phyloP scores from a whole-genome alignment of 2,888 invertebrate species.

The Nemoura dubitans region DNA sequence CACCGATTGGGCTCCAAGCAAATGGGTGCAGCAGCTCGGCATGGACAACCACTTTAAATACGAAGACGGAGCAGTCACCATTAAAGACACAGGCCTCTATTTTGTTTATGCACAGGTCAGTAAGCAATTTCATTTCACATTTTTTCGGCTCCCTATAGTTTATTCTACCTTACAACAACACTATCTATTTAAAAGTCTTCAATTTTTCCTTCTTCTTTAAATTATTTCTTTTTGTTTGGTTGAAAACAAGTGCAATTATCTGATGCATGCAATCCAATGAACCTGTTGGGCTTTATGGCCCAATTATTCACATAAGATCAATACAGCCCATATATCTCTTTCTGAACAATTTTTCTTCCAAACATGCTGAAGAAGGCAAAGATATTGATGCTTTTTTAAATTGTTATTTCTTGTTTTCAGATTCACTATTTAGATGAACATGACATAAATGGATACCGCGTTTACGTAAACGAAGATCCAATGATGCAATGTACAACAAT shows the following conservation, averaged over 20 bases:
- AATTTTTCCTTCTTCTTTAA: too few relatives aligned
- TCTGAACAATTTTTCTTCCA: constrained; percentile 43
- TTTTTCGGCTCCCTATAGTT: too few relatives aligned
- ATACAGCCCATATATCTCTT: neutral
- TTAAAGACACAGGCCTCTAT: constrained; percentile 77
- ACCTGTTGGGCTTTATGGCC: too few relatives aligned
- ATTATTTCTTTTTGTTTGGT: too few relatives aligned
- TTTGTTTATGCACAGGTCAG: constrained; percentile 78
- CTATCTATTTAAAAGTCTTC: constrained; percentile 39
- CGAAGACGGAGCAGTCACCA: constrained; percentile 71
- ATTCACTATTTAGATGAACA: constrained; percentile 82
- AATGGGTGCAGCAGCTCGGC: constrained; percentile 70
- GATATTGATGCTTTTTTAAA: neutral
- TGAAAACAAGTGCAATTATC: too few relatives aligned
- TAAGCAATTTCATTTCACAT: too few relatives aligned
- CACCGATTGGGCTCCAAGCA: constrained; percentile 72
- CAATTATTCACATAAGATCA: too few relatives aligned
- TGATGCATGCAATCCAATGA: too few relatives aligned
- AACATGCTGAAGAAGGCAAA: neutral
- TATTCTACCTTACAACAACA: constrained; percentile 24
- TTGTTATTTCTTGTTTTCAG: constrained; percentile 60
- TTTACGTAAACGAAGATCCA: constrained; percentile 70
- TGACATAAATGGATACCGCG: constrained; percentile 78
- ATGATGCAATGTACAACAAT: constrained; percentile 79
- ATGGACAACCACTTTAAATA: constrained; percentile 71